phyloP scores from a whole-genome alignment of 2,888 invertebrate species.

The Ptycholaimellus sp. region DNA sequence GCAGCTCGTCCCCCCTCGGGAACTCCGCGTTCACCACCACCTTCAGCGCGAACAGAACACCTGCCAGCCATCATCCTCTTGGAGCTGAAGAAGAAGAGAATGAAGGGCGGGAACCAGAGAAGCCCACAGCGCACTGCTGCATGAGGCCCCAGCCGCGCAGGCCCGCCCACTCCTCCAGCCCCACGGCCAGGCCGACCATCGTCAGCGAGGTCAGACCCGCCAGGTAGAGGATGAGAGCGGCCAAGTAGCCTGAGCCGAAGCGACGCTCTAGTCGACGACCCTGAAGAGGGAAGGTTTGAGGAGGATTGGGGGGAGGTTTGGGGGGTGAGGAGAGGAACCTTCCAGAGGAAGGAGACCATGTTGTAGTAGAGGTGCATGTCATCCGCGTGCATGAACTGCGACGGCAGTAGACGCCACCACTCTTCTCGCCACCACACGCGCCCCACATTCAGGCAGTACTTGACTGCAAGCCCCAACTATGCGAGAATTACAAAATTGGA shows the following conservation, averaged over 20 bases:
- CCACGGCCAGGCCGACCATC: conserved; percentile 33
- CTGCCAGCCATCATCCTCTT: too few relatives aligned
- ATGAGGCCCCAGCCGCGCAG: conserved; percentile 29
- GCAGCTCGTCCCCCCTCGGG: conserved; percentile 19
- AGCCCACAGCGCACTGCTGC: conserved; percentile 40
- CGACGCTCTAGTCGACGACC: conserved; percentile 35
- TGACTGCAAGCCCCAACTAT: background rate
- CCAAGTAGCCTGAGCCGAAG: conserved; percentile 36
- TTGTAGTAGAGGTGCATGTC: conserved; percentile 44
- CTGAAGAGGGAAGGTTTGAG: too few relatives aligned
- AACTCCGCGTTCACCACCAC: conserved; percentile 31
- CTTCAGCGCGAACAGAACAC: conserved; percentile 41
- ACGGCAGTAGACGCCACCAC: conserved; percentile 33
- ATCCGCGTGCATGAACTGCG: conserved; percentile 38
- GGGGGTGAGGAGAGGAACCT: too few relatives aligned
- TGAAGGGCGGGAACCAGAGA: conserved; percentile 36
- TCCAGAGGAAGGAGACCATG: conserved; percentile 39
- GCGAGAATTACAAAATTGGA: too few relatives aligned
- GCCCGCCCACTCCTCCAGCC: conserved; percentile 27
- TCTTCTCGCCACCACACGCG: conserved; percentile 30
- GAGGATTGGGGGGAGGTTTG: too few relatives aligned
- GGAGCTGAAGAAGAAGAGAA: conserved; percentile 11
- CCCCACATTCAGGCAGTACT: conserved; percentile 1
- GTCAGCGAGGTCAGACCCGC: conserved; percentile 32
- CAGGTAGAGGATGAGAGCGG: conserved; percentile 33